phyloP scores from a whole-genome alignment of 1,140 invertebrate genomes.

The Zophobas morio region DNA sequence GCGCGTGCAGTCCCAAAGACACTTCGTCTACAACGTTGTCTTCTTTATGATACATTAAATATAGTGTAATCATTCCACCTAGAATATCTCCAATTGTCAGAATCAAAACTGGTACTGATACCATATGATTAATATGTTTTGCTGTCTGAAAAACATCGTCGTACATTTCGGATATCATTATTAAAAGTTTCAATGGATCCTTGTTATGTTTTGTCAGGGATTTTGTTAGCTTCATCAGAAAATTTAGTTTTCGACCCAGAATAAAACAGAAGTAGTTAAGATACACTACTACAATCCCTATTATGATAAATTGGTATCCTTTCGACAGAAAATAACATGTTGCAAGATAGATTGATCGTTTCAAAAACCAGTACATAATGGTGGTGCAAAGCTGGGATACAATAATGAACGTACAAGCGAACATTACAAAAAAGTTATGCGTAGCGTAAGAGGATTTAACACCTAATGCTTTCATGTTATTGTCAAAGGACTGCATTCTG shows the following conservation, averaged over 20 bases:
- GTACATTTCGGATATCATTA: constrained; percentile 13
- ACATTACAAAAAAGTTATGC: background rate
- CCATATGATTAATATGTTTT: constrained; percentile 12
- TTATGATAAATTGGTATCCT: constrained; percentile 17
- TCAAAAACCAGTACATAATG: background rate
- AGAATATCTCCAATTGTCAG: constrained; percentile 3
- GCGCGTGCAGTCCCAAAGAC: background rate
- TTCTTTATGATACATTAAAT: constrained; percentile 12
- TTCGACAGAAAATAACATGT: constrained; percentile 10
- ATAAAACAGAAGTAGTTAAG: constrained; percentile 13
- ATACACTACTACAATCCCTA: background rate
- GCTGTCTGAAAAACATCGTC: constrained; percentile 1
- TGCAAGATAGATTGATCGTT: background rate
- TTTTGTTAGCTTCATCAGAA: background rate
- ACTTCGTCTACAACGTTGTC: background rate
- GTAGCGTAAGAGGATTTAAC: background rate
- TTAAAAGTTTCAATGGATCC: background rate
- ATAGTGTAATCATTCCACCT: background rate
- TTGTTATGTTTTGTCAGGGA: background rate
- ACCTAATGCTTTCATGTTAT: background rate
- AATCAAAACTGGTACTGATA: constrained; percentile 13
- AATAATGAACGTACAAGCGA: background rate
- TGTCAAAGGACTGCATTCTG: background rate
- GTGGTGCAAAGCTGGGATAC: background rate
- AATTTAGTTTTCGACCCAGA: constrained; percentile 3